Base-by-base conservation (phyloP, 2,888 invertebrate genomes). In the Rhorus exstirpatorius region DNA sequence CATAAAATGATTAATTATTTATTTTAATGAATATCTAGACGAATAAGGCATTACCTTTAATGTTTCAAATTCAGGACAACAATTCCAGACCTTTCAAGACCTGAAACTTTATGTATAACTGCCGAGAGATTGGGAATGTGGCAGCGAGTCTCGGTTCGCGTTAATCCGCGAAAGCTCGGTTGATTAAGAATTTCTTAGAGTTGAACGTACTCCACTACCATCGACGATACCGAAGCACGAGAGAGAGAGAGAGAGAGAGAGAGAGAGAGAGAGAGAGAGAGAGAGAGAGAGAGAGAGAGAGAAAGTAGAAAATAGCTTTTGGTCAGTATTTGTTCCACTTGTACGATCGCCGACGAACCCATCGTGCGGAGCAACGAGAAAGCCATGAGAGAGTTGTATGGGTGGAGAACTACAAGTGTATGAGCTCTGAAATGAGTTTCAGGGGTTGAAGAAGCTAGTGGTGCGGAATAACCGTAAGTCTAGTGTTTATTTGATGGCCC, bases 401-500 rank as follows among this genome's bases (percentile, higher is more conserved):
- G 49, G n/a, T 21, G 79, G 17, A 26, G 38, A 61, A 31, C 71
- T 38, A 61, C 49, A 26, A 44, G 17, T 46, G 31, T 21, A 31
- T 8, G 35, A 10, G 68, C 70, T 58, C 75, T 61, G 75, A n/a
- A 81, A 82, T 81, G 79, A 74, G 83, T 58, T 68, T 82, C 71
- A 21, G 24, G 63, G 63, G 38, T 84, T 83, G 88, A 89, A 90
- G 89, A 87, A 90, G 86, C 86, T 86, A 86, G 85, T 86, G 89
- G 90, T 87, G 89, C 90, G 87, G 90, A 90, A 90, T 90, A 91
- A 91, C 89, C 88, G 89, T 87, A 87, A 91, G 90, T 89, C 91
- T 90, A 89, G 90, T 92, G 91, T 92, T 92, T 91, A 92, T 92
- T 91, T 91, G 91, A 92, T 92, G 90, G 92, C 89, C 87, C 88